Evolutionary conservation across 1,140 invertebrate species (phyloP), one percentile per base, ranked within the genome.

Genomic region (Lasioglossum albipes): DNA sequence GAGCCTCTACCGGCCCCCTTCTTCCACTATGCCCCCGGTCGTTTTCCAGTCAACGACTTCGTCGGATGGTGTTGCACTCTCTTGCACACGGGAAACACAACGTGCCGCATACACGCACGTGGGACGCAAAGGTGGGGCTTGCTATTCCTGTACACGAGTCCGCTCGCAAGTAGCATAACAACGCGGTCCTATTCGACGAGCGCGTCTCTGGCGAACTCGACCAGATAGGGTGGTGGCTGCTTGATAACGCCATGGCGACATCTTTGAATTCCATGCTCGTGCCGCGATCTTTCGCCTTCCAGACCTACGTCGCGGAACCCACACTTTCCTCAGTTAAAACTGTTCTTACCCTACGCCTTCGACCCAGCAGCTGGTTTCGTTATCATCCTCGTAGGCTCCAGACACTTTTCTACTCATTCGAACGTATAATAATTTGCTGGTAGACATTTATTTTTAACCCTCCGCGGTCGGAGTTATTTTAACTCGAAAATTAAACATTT

Each of bases 131-230:
- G 79, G 79, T 76, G 65, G 74, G 72, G 54, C 73, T 75, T 61
- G 85, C 87, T 89, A 89, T 89, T 88, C 87, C 82, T 84, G 88
- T 85, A 85, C 81, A 41, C 64, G n/a, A 42, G 41, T 31, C 70
- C 61, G 81, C 67, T 84, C 81, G 84, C 87, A 83, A 79, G 83
- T 79, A 77, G 87, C 87, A 89, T 89, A 89, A 88, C 85, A 88
- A 89, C 84, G 81, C 59, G 71, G 61, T 61, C 57, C 72, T 76
- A 76, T 79, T 84, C 61, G 66, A 54, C 54, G 52, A 13, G 52
- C 52, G 52, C 52, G 52, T 20, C 52, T 54, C 52, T 20, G 52
- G 52, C 59, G 64, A 54, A 64, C 70, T 20, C 18, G 5, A 59
- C 52, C 20, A 66, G 31, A 62, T 41, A 49, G 54, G 42, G 7